Base-by-base conservation (phyloP, 2,797 vertebrate genomes). In the Anas georgica region DNA sequence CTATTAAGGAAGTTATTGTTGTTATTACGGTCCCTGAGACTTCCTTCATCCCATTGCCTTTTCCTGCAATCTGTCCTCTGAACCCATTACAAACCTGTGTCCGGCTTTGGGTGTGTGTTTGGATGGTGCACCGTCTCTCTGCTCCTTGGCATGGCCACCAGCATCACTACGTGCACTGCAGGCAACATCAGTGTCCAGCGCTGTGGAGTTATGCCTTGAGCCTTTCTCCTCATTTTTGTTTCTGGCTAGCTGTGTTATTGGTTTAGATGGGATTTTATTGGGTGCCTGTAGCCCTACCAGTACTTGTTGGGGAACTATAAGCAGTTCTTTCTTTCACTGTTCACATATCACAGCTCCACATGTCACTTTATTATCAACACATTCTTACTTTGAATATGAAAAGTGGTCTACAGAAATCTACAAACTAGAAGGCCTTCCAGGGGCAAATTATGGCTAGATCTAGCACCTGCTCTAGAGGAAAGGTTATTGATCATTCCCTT, bases 21-120 rank as follows among this genome's bases (percentile, higher is more conserved):
- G 20, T 90, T 95, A 79, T 21, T 88, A 72, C 2, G 8, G 14
- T 37, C 60, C 10, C 52, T 35, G 76, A 92, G 72, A 91, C 68
- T 86, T 95, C 69, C 50, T 59, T 81, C 39, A 88, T 50, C 52
- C 67, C 63, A 3, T 37, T 56, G 59, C 84, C 58, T 58, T 89
- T 92, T 92, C 83, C 83, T 75, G 4, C 6, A 2, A 29, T 62
- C 26, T 48, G 6, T 81, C 81, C 48, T 31, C 73, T 66, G 48
- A 91, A 87, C 22, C 56, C 23, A 14, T 86, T 90, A 91, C 86
- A 92, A 96, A 58, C 86, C 88, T 45, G 8, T 78, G 33, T 66
- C 77, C 88, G 70, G 54, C 63, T 88, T 87, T 23, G 55, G n/a
- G 48, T 74, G 50, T 74, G 50, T 87, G 48, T 73, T 93, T 92